A percentile compares a stretch with the other conserved stretches of the same genome.
Evolutionary conservation across 2,797 vertebrate genomes (phyloP).

Genomic region (Chelidonichthys spinosus): DNA sequence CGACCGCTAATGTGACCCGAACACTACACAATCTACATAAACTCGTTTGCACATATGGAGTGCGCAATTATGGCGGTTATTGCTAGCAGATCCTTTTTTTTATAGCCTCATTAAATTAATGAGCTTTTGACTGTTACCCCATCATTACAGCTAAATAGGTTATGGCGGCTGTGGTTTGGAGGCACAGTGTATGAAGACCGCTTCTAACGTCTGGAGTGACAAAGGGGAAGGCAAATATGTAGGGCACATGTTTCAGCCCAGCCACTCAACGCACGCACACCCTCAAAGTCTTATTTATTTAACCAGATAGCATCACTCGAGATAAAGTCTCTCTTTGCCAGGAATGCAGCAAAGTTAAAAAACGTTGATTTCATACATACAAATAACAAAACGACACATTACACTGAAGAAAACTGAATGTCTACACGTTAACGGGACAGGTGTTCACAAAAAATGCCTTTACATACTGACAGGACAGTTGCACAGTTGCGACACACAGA

Average conservation of each 20-base stretch:
- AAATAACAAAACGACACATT: neutral
- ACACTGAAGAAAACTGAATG: neutral
- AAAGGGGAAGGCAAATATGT: conserved; percentile 61
- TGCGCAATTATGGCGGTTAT: conserved; percentile 18
- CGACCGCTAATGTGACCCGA: conserved; percentile 9
- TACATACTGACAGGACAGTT: conserved; percentile 48
- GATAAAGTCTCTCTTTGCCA: neutral
- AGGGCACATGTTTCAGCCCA: conserved; percentile 60
- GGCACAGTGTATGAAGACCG: conserved; percentile 42
- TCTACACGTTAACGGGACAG: neutral
- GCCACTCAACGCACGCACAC: conserved; percentile 8
- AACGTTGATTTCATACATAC: neutral
- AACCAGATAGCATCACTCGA: neutral
- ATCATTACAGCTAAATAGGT: conserved; percentile 69
- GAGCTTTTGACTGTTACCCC: conserved; percentile 40
- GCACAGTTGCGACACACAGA: conserved; percentile 60
- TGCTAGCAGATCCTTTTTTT: conserved; percentile 38
- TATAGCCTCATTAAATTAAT: conserved; percentile 57
- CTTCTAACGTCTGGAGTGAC: conserved; percentile 37
- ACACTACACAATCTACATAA: neutral
- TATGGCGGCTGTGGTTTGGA: conserved; percentile 64
- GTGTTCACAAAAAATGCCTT: conserved; percentile 7
- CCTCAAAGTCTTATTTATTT: neutral
- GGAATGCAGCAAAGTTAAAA: neutral
- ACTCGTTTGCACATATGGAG: conserved; percentile 13